Base-by-base conservation (phyloP, 1,140 invertebrate genomes). In the Zaprionus inermis region DNA sequence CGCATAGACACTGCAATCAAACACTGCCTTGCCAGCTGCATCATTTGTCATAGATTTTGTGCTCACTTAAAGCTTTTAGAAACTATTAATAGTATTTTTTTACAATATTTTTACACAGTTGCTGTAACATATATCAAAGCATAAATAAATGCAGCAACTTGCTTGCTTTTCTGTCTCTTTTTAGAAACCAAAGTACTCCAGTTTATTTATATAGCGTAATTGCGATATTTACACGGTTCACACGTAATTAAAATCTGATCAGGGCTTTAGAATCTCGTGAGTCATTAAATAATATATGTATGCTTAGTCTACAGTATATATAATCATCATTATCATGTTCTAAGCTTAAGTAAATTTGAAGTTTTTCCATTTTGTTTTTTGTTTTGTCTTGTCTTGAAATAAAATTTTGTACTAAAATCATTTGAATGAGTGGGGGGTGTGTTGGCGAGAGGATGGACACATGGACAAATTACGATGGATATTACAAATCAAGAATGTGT, bases 221-320 rank as follows among this genome's bases (percentile, higher is more conserved):
- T 78, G 57, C 49, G 32, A 71, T 78, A 75, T 77, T 70, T 78
- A 71, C 72, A 69, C 28, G 18, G 12, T 70, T 57, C 34, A 71
- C 38, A 90, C 30, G 92, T 91, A 63, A 94, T 89, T 92, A 38
- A 94, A 72, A 32, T 70, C 64, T 54, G 60, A 58, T 74, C 59
- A 55, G 69, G 52, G 38, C 38, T 44, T 38, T 44, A 56, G 38
- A 36, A n/a, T 54, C 32, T 57, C 30, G 49, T 20, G n/a, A 38
- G 71, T 28, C 22, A 18, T 70, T 75, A 75, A 75, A 71, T 70
- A 58, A 41, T 75, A 56, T 32, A 46, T 55, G 24, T 41, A 69
- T 20, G 30, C 65, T 49, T 73, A 67, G 46, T 52, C 56, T 54
- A 41, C n/a, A 41, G 38, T 44, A 44, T 44, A 44, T 44, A 16